These are phyloP conservation scores for Volucella inanis DNA, from an alignment of 2,888 invertebrate genomes.

Conservation along the genomic window DNA sequence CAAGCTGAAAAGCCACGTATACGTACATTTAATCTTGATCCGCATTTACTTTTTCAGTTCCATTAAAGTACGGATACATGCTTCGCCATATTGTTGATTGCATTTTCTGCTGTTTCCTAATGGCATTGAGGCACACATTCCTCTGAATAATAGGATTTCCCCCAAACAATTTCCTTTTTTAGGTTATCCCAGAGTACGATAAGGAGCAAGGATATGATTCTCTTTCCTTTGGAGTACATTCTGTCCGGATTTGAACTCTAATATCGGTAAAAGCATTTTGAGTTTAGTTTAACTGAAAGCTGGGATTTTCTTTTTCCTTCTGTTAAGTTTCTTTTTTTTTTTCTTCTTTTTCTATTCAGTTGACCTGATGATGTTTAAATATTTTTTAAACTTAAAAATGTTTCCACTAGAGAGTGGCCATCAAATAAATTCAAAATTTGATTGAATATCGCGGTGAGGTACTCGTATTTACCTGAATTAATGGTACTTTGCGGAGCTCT, in stretches of 20 bases:
- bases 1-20: too few relatives aligned
- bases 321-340: background rate
- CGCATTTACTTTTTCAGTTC: too few relatives aligned
- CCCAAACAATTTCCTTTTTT: slow-evolving; percentile 24
- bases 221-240: background rate
- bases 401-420: background rate
- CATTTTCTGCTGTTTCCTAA: background rate
- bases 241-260: slow-evolving; percentile 19
- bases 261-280: slow-evolving; percentile 40
- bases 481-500: slow-evolving; percentile 35
- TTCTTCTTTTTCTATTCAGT: background rate
- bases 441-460: slow-evolving; percentile 24
- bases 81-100: background rate
- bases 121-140: slow-evolving; percentile 6
- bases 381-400: slow-evolving; percentile 9
- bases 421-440: slow-evolving; percentile 10
- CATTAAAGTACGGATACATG: too few relatives aligned
- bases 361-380: slow-evolving; percentile 14
- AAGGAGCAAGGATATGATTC: background rate
- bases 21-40: too few relatives aligned
- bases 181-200: background rate
- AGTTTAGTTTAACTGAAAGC: slow-evolving; percentile 5
- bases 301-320: background rate
- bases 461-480: slow-evolving; percentile 24
- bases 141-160: slow-evolving; percentile 31